A percentile compares a stretch with the other conserved stretches of the same genome.
Conservation (phyloP, 2,888 invertebrate genomes). For the Euzophera pinguis region DNA sequence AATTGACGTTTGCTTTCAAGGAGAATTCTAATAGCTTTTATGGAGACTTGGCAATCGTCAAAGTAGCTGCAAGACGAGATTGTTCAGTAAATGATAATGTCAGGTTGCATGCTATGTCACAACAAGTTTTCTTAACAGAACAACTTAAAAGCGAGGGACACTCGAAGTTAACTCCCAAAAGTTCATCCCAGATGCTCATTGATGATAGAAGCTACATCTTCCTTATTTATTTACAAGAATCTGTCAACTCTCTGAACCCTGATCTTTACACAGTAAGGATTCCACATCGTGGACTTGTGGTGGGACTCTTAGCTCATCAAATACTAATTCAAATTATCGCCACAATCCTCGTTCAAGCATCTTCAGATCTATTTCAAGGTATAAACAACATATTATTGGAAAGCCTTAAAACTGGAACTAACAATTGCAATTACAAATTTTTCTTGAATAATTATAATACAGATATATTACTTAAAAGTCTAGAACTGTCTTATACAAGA, state of each 20-base stretch:
- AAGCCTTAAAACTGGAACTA: conserved; percentile 64
- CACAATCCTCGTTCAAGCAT: conserved; percentile 89
- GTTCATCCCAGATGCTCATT: conserved; percentile 72
- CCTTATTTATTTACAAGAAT: conserved; percentile 89
- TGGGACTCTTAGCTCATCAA: conserved; percentile 94
- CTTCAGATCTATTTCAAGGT: conserved; percentile 80
- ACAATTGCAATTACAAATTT: conserved; percentile 66
- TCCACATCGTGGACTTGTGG: conserved; percentile 91
- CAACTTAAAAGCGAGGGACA: conserved; percentile 57
- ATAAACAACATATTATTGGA: conserved; percentile 82
- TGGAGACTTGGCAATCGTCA: conserved; percentile 94
- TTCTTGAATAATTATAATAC: conserved; percentile 81
- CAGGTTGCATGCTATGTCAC: conserved; percentile 91
- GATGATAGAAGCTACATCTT: conserved; percentile 95
- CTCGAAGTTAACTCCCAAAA: conserved; percentile 54
- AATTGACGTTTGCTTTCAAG: conserved; percentile 93
- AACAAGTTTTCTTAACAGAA: conserved; percentile 90
- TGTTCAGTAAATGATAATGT: conserved; percentile 91
- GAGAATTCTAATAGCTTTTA: conserved; percentile 96
- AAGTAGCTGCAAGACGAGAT: conserved; percentile 94
- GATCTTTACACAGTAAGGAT: conserved; percentile 90
- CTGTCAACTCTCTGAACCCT: conserved; percentile 84
- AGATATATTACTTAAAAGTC: conserved; percentile 86
- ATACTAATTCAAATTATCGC: conserved; percentile 95
- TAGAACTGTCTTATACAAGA: conserved; percentile 90